A percentile compares a stretch with the other conserved stretches of the same genome.
Evolutionary conservation across 2,113 vertebrate species (phyloP).

Genomic region (Petroica traversi): DNA sequence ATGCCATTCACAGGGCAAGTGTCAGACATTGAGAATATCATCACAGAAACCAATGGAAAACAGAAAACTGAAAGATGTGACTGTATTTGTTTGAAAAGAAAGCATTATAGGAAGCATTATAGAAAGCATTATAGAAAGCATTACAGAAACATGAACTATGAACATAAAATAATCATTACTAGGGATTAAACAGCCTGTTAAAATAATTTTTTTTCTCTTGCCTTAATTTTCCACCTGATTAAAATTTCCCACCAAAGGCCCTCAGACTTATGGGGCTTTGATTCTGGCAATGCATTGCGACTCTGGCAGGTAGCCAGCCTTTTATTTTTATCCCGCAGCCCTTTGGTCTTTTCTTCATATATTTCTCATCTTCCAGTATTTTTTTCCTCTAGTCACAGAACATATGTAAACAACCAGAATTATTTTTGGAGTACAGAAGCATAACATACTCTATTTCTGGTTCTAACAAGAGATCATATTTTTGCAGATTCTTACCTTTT

Average conservation of each 20-base stretch:
- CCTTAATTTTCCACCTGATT: neutral
- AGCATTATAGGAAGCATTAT: too few relatives aligned
- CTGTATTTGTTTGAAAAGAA: neutral
- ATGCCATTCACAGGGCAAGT: neutral
- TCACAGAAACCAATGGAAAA: neutral
- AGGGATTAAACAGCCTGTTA: neutral
- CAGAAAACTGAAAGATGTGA: neutral
- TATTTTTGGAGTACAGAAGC: slow-evolving; percentile 20
- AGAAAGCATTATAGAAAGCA: too few relatives aligned
- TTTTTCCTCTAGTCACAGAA: neutral
- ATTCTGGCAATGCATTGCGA: neutral
- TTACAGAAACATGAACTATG: neutral
- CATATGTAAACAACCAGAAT: slow-evolving; percentile 11
- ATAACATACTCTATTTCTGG: neutral
- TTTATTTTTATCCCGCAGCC: slow-evolving; percentile 1
- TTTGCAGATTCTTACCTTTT: neutral
- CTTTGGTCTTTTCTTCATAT: neutral
- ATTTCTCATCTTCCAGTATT: neutral
- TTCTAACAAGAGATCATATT: neutral
- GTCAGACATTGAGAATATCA: neutral
- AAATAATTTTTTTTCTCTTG: neutral
- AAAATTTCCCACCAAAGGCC: slow-evolving; percentile 8
- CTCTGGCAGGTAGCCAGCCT: neutral
- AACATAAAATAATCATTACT: neutral
- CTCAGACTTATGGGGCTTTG: neutral